Evolutionary conservation across 2,797 vertebrate genomes (phyloP).

Genomic region (Xiphorhynchus erythropygius): DNA sequence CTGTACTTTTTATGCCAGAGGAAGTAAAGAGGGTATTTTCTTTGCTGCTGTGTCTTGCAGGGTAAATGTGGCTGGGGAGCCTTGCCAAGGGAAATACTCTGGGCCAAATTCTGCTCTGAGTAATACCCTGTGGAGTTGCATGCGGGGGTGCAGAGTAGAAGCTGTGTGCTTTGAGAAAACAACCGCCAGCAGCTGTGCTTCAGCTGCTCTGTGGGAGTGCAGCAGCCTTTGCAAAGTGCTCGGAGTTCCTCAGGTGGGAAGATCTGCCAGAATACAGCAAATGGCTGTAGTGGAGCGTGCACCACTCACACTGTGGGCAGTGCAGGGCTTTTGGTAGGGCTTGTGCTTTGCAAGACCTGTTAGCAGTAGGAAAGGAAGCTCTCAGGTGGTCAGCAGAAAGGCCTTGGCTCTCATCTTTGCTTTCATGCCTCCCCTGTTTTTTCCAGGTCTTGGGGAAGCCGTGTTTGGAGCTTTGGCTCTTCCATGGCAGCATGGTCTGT

Average conservation of each 20-base stretch:
- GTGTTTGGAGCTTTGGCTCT: accelerated
- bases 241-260: not conserved
- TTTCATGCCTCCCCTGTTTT: not conserved
- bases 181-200: not conserved
- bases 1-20: not conserved
- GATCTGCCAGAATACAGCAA: not conserved
- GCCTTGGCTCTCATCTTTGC: not conserved
- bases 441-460: not conserved
- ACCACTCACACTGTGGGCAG: accelerated
- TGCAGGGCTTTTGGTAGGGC: not conserved
- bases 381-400: not conserved
- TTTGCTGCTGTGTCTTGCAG: not conserved
- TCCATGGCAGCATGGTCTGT: accelerated
- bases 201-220: not conserved
- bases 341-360: not conserved
- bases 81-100: not conserved
- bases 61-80: not conserved
- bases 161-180: not conserved
- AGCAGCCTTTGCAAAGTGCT: not conserved
- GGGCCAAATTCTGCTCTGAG: not conserved
- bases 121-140: accelerated
- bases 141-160: not conserved
- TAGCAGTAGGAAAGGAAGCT: not conserved
- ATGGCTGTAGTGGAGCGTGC: accelerated
- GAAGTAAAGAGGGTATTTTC: not conserved